Conservation (phyloP, 2,113 vertebrate genomes). For the Chionomys nivalis region DNA sequence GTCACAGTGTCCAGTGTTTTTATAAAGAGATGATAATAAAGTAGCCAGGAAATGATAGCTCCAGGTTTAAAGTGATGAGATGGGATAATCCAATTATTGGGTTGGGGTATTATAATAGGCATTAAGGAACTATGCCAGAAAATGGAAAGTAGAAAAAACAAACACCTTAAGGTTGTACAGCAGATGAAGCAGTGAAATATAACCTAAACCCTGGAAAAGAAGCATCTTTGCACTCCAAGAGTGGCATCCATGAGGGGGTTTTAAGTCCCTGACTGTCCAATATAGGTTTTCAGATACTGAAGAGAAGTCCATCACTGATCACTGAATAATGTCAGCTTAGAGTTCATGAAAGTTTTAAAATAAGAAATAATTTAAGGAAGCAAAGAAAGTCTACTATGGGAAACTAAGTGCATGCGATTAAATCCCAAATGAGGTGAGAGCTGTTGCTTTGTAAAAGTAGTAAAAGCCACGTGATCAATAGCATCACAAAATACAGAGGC, state of each 20-base stretch:
- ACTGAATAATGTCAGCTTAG: background rate
- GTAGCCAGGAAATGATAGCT: background rate
- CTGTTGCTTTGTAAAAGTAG: background rate
- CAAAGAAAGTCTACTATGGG: background rate
- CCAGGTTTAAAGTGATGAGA: background rate
- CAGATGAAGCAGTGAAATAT: rapidly evolving
- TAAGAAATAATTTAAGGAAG: background rate
- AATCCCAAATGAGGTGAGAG: background rate
- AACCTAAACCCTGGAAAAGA: background rate
- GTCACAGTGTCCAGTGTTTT: background rate
- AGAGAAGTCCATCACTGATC: background rate
- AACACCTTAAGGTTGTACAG: background rate
- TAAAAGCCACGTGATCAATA: background rate
- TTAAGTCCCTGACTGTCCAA: background rate
- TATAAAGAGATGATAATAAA: background rate
- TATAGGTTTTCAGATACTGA: background rate
- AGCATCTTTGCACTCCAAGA: background rate
- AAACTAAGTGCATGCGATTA: background rate
- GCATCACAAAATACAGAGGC: background rate
- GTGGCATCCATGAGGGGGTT: background rate
- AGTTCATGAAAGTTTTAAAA: background rate
- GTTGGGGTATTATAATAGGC: background rate
- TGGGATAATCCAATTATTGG: background rate
- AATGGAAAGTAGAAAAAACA: background rate
- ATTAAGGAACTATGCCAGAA: background rate